These are phyloP conservation scores for Apodemus agrarius DNA, from an alignment of 2,797 vertebrate species.

Conservation along the genomic window DNA sequence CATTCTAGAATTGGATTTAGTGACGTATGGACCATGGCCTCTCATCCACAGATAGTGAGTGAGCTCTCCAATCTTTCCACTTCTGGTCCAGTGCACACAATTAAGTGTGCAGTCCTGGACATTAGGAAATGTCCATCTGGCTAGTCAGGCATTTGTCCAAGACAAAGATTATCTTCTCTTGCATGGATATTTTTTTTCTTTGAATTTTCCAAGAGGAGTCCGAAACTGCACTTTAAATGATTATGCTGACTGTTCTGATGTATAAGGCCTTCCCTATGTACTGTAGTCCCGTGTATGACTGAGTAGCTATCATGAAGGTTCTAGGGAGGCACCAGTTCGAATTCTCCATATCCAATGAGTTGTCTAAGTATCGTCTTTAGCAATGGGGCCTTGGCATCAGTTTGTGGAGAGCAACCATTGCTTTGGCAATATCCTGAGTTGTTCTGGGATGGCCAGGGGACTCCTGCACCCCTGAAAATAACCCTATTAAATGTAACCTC, in stretches of 20 bases:
- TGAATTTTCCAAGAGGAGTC: background rate
- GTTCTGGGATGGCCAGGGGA: background rate
- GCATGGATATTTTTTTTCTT: background rate
- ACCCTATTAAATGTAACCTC: background rate
- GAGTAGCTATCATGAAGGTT: background rate
- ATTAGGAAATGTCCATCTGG: constrained; percentile 59
- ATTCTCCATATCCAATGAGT: background rate
- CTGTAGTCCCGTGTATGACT: background rate
- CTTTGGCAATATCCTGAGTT: background rate
- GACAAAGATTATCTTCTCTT: constrained; percentile 37
- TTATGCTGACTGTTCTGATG: background rate
- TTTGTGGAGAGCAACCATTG: background rate
- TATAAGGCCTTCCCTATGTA: background rate
- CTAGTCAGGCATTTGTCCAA: constrained; percentile 41
- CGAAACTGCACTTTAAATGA: background rate
- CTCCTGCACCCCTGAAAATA: background rate
- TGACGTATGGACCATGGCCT: constrained; percentile 7
- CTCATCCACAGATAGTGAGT: background rate
- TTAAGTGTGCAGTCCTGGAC: background rate
- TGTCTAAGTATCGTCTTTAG: background rate
- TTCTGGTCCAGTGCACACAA: constrained; percentile 24
- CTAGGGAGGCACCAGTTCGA: background rate
- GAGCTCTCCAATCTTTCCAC: constrained; percentile 18
- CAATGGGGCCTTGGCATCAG: background rate
- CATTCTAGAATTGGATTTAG: background rate